Percentiles rank a stretch among this genome's conserved stretches.
phyloP scores from a whole-genome alignment of 2,797 vertebrate species.

The Chiloscyllium punctatum region DNA sequence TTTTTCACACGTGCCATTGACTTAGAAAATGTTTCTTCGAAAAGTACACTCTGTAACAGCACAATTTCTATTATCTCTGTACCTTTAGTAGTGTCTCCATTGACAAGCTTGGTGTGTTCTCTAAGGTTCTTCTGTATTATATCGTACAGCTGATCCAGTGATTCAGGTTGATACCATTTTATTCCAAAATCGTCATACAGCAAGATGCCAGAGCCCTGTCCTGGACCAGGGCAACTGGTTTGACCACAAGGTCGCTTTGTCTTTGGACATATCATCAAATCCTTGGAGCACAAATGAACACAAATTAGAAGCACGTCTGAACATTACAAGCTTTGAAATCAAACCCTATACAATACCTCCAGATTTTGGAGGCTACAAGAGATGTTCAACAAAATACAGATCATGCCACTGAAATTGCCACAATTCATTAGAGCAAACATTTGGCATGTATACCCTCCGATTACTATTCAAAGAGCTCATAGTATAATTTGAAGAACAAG shows the following conservation, averaged over 20 bases:
- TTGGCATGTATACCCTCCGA: no score
- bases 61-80: background rate
- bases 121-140: background rate
- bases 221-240: no score
- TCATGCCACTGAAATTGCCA: background rate
- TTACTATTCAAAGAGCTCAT: no score
- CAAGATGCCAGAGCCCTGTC: background rate
- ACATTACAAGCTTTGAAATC: no score
- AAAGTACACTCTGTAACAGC: background rate
- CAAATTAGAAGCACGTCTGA: background rate
- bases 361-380: background rate
- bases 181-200: background rate
- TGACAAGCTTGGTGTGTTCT: background rate
- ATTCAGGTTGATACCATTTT: slow-evolving; percentile 13
- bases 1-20: background rate
- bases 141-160: background rate
- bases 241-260: background rate
- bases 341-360: background rate
- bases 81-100: slow-evolving; percentile 38
- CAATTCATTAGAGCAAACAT: background rate
- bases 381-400: background rate
- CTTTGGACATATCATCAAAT: slow-evolving; percentile 15
- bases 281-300: background rate
- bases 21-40: background rate
- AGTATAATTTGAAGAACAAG: no score